Evolutionary conservation across 2,888 invertebrate species (phyloP).

Genomic region (Hypercompe scribonia): DNA sequence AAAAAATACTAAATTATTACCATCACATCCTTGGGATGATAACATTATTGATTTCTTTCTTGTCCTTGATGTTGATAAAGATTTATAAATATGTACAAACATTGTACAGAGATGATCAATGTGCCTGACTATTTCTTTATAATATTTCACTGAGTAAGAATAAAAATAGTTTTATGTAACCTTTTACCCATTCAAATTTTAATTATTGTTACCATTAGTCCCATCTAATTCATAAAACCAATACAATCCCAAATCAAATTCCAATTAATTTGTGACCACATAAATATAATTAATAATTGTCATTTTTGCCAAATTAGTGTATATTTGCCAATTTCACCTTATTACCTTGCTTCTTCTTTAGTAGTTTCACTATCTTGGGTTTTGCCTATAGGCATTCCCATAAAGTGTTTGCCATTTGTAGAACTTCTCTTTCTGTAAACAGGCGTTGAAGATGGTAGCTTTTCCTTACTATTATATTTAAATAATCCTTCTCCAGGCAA

Average conservation of each 20-base stretch:
- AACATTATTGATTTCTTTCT: neutral
- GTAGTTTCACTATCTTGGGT: constrained; percentile 69
- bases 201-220: neutral
- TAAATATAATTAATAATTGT: neutral
- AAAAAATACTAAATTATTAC: neutral
- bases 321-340: neutral
- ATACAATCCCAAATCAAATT: constrained; percentile 17
- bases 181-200: neutral
- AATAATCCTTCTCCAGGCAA: constrained; percentile 93
- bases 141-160: neutral
- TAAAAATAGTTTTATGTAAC: neutral
- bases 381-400: constrained; percentile 92
- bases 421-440: constrained; percentile 78
- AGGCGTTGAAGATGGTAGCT: constrained; percentile 63
- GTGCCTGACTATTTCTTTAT: neutral
- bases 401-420: constrained; percentile 88
- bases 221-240: neutral
- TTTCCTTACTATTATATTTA: constrained; percentile 90
- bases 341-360: constrained; percentile 72
- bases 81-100: neutral
- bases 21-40: neutral
- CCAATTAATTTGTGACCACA: constrained; percentile 11
- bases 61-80: neutral
- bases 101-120: neutral
- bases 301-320: constrained; percentile 50